Conservation (phyloP, 37 sponge, comb jelly and placozoan species). For the Oopsacas minuta region DNA sequence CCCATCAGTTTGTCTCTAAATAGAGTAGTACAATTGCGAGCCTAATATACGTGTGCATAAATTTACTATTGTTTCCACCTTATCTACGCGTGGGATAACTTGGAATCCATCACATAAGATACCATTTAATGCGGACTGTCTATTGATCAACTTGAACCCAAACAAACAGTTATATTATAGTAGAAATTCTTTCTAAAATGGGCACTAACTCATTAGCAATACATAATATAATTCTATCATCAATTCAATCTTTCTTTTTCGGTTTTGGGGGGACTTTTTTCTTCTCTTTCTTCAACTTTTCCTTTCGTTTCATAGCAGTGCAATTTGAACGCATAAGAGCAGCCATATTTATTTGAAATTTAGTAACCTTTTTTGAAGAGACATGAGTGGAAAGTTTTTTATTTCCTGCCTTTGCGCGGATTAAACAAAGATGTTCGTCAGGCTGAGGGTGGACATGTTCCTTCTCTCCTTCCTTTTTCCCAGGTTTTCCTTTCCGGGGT, state of each 20-base stretch:
- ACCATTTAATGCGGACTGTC: too few relatives aligned
- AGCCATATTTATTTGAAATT: constrained; percentile 4
- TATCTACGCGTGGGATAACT: too few relatives aligned
- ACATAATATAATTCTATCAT: too few relatives aligned
- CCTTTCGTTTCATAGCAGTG: constrained; percentile 15
- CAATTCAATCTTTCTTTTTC: background rate
- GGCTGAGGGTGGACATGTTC: background rate
- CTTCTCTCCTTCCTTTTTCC: constrained; percentile 9
- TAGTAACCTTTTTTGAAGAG: background rate
- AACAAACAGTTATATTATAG: too few relatives aligned
- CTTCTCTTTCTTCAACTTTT: constrained; percentile 14
- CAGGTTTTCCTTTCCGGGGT: constrained; percentile 3
- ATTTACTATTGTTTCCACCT: too few relatives aligned
- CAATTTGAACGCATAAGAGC: background rate
- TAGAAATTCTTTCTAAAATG: too few relatives aligned
- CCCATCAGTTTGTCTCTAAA: too few relatives aligned
- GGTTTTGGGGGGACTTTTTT: background rate
- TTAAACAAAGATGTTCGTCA: background rate
- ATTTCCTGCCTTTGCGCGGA: background rate
- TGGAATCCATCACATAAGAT: too few relatives aligned
- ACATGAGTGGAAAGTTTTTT: background rate
- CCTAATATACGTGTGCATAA: too few relatives aligned
- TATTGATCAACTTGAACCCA: too few relatives aligned
- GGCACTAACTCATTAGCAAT: too few relatives aligned
- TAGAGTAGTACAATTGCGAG: too few relatives aligned